Percentiles rank a stretch among this genome's conserved stretches.
These are phyloP conservation scores for Habropoda laboriosa DNA, from an alignment of 1,140 invertebrate genomes.

Conservation along the genomic window DNA sequence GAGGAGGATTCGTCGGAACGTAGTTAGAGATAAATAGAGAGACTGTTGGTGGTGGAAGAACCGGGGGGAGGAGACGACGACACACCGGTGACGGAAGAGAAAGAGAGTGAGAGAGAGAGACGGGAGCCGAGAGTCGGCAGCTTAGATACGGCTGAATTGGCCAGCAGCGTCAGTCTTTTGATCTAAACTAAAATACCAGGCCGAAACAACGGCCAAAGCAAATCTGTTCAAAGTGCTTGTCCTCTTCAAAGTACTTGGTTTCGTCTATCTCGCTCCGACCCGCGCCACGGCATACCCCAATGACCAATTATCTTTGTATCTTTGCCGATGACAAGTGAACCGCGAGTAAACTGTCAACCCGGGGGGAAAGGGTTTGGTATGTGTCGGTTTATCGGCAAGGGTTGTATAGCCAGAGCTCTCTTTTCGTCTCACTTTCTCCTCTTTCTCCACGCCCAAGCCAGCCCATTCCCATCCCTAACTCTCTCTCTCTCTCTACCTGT, in stretches of 20 bases:
- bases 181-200: constrained; percentile 81
- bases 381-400: constrained; percentile 66
- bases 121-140: constrained; percentile 48
- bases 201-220: constrained; percentile 81
- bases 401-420: constrained; percentile 40
- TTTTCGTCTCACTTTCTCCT: constrained; percentile 35
- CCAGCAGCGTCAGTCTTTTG: constrained; percentile 78
- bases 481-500: not conserved
- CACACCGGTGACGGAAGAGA: constrained; percentile 25
- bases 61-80: not conserved
- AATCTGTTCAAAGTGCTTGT: constrained; percentile 79
- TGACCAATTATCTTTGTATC: constrained; percentile 81
- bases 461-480: too few relatives aligned
- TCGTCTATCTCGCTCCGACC: constrained; percentile 71
- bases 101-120: too few relatives aligned
- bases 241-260: constrained; percentile 76
- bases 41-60: too few relatives aligned
- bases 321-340: constrained; percentile 79
- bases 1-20: constrained; percentile 30
- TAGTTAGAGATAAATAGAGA: constrained; percentile 44
- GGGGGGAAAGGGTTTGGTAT: constrained; percentile 76
- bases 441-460: not conserved
- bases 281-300: constrained; percentile 75
- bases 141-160: constrained; percentile 80
- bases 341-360: constrained; percentile 78